These are phyloP conservation scores for Plotosus lineatus DNA, from an alignment of 2,113 vertebrate genomes.

Conservation along the genomic window DNA sequence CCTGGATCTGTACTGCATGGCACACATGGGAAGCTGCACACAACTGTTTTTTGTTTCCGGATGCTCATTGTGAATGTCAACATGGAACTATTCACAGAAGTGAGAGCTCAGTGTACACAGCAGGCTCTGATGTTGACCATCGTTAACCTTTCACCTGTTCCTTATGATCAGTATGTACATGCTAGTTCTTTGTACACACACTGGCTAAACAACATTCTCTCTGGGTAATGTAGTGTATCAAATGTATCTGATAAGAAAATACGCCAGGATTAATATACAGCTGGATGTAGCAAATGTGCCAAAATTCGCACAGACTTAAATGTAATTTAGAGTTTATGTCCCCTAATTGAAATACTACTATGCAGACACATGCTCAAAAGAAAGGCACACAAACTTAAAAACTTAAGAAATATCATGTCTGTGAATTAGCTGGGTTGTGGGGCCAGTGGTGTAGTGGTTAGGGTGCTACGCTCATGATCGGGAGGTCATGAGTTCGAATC, in stretches of 20 bases:
- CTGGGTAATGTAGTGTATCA: neutral
- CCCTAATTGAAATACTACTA: neutral
- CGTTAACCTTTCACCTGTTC: neutral
- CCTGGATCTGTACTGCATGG: neutral
- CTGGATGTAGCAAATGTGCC: neutral
- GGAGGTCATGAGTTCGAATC: too few species aligned
- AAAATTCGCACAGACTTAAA: neutral
- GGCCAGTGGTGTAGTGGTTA: too few species aligned
- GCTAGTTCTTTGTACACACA: neutral
- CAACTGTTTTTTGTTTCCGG: neutral
- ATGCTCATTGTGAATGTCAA: neutral
- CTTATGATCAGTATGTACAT: neutral
- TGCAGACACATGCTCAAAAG: neutral
- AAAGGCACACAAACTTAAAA: neutral
- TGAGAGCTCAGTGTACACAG: neutral
- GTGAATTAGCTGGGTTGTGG: neutral
- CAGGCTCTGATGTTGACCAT: neutral
- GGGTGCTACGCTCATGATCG: too few species aligned
- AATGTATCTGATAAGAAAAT: neutral
- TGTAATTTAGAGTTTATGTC: neutral
- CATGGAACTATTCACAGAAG: neutral
- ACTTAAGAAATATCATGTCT: conserved; percentile 19
- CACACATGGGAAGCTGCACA: neutral
- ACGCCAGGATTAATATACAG: neutral
- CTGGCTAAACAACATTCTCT: neutral